Evolutionary conservation across 2,797 vertebrate genomes (phyloP).

Genomic region (Rhynchonycteris naso): DNA sequence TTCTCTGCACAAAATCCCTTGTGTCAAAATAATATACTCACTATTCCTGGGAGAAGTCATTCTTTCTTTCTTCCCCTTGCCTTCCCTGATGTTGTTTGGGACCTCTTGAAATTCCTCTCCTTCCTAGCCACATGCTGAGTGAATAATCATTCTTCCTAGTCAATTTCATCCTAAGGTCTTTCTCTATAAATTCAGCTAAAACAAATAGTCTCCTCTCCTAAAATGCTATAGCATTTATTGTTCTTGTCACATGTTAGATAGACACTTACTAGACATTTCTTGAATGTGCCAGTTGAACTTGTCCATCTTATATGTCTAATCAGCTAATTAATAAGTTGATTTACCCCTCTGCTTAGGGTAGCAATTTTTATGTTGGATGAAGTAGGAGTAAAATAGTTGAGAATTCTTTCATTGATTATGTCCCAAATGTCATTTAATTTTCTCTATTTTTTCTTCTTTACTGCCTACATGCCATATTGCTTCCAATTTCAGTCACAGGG

Average conservation of each 20-base stretch:
- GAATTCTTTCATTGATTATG: background rate
- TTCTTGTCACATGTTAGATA: background rate
- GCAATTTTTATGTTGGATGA: background rate
- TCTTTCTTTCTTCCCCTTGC: background rate
- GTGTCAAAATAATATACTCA: slow-evolving; percentile 10
- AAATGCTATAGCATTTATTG: background rate
- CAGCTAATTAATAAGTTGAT: background rate
- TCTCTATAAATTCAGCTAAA: background rate
- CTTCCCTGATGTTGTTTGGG: background rate
- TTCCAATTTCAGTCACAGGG: background rate
- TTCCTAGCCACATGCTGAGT: background rate
- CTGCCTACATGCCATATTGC: background rate
- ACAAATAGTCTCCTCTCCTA: background rate
- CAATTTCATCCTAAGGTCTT: background rate
- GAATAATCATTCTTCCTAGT: background rate
- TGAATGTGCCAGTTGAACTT: background rate
- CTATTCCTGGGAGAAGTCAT: background rate
- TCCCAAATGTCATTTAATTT: background rate
- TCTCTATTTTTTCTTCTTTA: background rate
- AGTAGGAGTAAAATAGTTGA: background rate
- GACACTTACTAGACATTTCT: background rate
- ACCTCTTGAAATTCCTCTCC: background rate
- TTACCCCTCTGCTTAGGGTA: background rate
- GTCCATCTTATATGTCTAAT: background rate
- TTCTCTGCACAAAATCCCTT: background rate